Conservation (phyloP, 1,140 invertebrate species). For the Leptestheria dahalacensis region DNA sequence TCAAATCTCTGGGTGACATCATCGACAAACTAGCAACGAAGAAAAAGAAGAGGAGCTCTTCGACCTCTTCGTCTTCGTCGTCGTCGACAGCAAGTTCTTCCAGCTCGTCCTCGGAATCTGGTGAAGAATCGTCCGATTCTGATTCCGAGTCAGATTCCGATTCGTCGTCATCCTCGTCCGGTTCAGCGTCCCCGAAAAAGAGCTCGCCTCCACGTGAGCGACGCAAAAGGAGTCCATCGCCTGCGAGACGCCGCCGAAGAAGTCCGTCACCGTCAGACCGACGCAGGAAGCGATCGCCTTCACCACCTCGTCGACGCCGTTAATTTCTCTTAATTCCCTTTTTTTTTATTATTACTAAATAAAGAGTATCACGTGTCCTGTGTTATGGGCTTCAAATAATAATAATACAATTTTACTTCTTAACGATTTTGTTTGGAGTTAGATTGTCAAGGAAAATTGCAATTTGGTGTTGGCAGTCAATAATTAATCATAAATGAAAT, state of each 20-base stretch:
- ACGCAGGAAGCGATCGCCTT: conserved; percentile 31
- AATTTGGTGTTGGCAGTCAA: too few relatives aligned
- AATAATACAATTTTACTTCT: too few relatives aligned
- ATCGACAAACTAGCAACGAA: neutral
- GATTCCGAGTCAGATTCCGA: conserved; percentile 6
- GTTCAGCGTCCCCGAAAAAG: neutral
- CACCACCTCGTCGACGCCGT: conserved; percentile 51
- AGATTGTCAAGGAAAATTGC: too few relatives aligned
- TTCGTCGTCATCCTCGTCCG: conserved; percentile 15
- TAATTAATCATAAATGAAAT: too few relatives aligned
- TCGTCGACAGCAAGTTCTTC: conserved; percentile 15
- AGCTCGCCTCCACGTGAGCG: neutral
- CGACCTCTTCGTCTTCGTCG: conserved; percentile 14
- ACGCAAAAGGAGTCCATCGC: neutral
- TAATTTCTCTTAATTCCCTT: neutral
- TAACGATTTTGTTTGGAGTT: too few relatives aligned
- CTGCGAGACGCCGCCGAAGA: neutral
- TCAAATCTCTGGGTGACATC: conserved; percentile 2
- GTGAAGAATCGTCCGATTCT: conserved; percentile 1
- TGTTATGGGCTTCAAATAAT: too few relatives aligned
- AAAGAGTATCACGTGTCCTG: conserved; percentile 18
- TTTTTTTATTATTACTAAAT: conserved; percentile 10
- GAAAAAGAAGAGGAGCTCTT: conserved; percentile 5
- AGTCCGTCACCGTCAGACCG: neutral
- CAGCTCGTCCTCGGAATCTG: conserved; percentile 5